Evolutionary conservation across 2,113 vertebrate species (phyloP), one percentile per base, ranked within the genome.

Genomic region (Brachypodius melanocephalos): DNA sequence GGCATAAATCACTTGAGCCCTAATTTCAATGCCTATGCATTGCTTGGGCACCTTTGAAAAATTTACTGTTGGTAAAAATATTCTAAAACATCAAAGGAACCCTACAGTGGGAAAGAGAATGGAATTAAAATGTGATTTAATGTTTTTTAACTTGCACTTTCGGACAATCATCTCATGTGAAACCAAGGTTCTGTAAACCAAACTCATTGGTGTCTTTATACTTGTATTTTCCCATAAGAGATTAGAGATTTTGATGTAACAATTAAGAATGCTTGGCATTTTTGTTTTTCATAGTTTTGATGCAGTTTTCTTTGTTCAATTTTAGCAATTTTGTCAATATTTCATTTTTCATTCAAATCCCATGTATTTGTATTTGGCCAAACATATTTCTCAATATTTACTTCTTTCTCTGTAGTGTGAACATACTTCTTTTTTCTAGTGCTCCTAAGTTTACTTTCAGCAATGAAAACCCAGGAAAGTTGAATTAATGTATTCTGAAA

Each of bases 1-100:
- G 26, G 5, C 46, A 18, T n/a, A 19, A 57, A 25, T 5, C 0
- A 40, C 66, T 43, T 55, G n/a, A 81, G 28, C 36, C 1, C 1
- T 51, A 8, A 28, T 77, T 76, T 80, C 51, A 76, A 40, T 38
- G 29, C 54, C 9, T 34, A 3, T 48, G 28, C 45, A 28, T 91
- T 2, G 1, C 29, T 66, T 63, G 24, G n/a, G 43, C 43, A 59
- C 14, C 42, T 73, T 69, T 28, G 57, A 63, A 84, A 67, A 51
- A 34, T 45, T 40, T 63, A 17, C 31, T 74, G 2, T 28, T 67
- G 76, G 32, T 77, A 43, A 94, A 83, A 94, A 38, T 45, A 58
- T 14, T 43, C 4, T 21, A 7, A 52, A 17, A 24, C 34, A 20
- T 28, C 8, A 38, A 54, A 29, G 1, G 17, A 66, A 43, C 8